phyloP scores from a whole-genome alignment of 2,888 invertebrate genomes.

The Eupithecia abbreviata region DNA sequence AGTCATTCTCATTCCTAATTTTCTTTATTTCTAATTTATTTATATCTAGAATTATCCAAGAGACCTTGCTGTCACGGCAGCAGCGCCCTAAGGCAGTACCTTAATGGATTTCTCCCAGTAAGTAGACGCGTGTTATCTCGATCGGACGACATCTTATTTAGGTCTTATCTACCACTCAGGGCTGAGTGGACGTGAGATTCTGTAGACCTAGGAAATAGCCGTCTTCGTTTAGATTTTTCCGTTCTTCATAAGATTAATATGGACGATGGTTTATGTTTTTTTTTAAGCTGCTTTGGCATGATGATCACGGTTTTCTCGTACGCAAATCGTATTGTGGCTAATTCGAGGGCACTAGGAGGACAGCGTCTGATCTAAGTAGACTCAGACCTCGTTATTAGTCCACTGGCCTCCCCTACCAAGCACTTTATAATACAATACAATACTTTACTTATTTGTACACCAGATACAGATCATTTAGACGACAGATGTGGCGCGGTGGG shows the following conservation, averaged over 20 bases:
- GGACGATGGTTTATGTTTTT: no score
- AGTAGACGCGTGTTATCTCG: neutral
- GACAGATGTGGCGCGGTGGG: no score
- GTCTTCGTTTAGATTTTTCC: neutral
- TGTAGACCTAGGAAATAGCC: neutral
- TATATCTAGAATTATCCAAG: neutral
- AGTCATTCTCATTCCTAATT: neutral
- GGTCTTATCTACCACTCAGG: constrained; percentile 1
- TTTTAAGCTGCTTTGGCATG: no score
- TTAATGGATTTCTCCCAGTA: neutral
- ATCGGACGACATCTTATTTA: neutral
- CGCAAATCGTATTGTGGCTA: no score
- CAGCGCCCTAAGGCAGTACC: neutral
- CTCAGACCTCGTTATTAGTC: no score
- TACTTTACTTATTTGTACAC: no score
- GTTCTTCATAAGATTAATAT: neutral
- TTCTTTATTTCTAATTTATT: neutral
- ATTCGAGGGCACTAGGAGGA: no score
- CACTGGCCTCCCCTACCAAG: no score
- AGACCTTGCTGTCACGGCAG: neutral
- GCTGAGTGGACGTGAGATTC: neutral
- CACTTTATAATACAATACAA: no score
- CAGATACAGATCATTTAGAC: no score
- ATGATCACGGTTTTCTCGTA: no score
- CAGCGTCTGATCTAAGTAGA: no score